Base-by-base conservation (phyloP, 1,140 invertebrate species). In the Propsilocerus akamusi region DNA sequence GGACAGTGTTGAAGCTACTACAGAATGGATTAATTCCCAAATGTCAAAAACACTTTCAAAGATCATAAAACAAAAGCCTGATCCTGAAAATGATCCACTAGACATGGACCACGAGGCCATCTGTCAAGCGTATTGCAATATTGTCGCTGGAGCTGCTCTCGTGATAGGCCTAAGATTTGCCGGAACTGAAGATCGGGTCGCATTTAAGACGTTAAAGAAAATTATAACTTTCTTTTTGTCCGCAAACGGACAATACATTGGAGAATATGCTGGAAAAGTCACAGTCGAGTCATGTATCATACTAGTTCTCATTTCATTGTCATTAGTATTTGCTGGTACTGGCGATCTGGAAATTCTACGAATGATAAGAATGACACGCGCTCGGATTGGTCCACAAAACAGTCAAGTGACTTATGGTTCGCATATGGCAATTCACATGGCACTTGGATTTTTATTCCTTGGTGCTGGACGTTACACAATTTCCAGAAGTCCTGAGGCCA, bases 41-140 rank as follows among this genome's bases (percentile, higher is more conserved):
- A 77, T 93, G 10, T 88, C 90, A 1, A 62, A 70, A 1, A 78
- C 84, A 11, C 83, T 92, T 46, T 41, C 34, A 17, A 41, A 41
- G 22, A 41, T 41, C 17, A 28, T 58, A 10, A 79, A 80, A 54
- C 82, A 81, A 2, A 74, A 72, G 0, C 71, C 77, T 23, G 72
- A 75, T 46, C 52, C 51, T 37, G 49, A 51, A 12, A 57, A 58
- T 6, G 56, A 58, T 20, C 56, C 57, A 12, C 61, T 71, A 22
- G 73, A 76, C 52, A 76, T 95, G 11, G 92, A 97, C 67, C 84
- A 88, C 63, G 92, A 97, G 72, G 92, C 91, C 25, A 94, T 95
- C 76, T 92, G 86, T 58, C 93, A 98, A 73, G 90, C 91, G 0
- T 97, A 94, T 67, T 95, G 90, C 64, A 95, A 96, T 63, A 93